phyloP scores from a whole-genome alignment of 30 jellyfish, hydroid and myxozoan species.

The Nemopilema nomurai region DNA sequence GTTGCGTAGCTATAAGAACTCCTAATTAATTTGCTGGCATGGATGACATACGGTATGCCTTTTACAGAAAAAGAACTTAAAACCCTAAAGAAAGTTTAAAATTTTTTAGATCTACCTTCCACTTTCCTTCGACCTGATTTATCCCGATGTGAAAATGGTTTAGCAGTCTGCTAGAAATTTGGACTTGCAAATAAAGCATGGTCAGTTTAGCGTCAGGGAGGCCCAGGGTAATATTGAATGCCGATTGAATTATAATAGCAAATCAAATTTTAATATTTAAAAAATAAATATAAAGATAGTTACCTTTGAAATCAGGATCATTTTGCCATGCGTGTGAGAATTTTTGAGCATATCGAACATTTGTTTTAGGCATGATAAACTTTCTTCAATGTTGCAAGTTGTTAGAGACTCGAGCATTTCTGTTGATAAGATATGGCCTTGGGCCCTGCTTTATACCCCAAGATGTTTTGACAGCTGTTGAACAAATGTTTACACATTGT shows the following conservation, averaged over 20 bases:
- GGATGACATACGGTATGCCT: too few relatives aligned
- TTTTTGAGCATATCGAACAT: constrained; percentile 33
- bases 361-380: constrained; percentile 35
- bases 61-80: too few relatives aligned
- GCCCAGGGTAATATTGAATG: too few relatives aligned
- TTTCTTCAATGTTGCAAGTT: constrained; percentile 21
- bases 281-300: constrained; percentile 12
- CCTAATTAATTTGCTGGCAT: too few relatives aligned
- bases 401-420: constrained; percentile 23
- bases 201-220: too few relatives aligned
- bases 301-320: constrained; percentile 33
- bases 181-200: too few relatives aligned
- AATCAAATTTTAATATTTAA: constrained; percentile 5
- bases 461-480: constrained; percentile 24
- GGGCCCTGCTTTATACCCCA: constrained; percentile 24
- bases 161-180: too few relatives aligned
- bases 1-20: too few relatives aligned
- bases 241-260: neutral
- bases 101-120: too few relatives aligned
- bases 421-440: constrained; percentile 14
- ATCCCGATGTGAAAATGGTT: too few relatives aligned
- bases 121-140: too few relatives aligned
- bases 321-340: constrained; percentile 34
- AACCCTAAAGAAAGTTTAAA: too few relatives aligned
- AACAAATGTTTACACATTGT: constrained; percentile 5